Evolutionary conservation across 2,797 vertebrate species (phyloP), one percentile per base, ranked within the genome.

Genomic region (Rhabdophis nuchalis): DNA sequence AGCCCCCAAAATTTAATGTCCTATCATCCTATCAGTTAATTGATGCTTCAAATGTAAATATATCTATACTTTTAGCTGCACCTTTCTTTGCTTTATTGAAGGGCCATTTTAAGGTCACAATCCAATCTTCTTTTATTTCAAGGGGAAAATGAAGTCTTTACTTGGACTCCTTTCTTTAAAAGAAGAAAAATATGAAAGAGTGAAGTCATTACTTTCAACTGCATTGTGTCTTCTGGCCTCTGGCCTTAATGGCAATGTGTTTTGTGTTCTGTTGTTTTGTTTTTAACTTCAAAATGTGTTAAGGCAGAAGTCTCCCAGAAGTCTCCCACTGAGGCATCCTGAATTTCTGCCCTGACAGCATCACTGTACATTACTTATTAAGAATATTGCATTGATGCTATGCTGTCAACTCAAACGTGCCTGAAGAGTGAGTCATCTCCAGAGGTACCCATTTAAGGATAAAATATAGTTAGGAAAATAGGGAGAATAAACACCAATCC

Each of bases 401-500:
- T 25, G n/a, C 32, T 87, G 54, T 87, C n/a, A 87, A 23, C 11
- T 36, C 86, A 57, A 87, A 57, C 4, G 20, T 46, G 8, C 27
- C 27, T 50, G 29, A 64, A 89, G 32, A 77, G 52, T 85, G 77
- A 90, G 77, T 46, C 77, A 60, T 52, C 41, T 85, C 36, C 57
- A 41, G 27, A 85, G 46, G 50, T 32, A n/a, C 41, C 27, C 29
- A 41, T 72, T 18, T 20, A 72, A 29, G 54, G 36, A 23, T 29
- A n/a, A 58, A 57, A 89, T 14, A 29, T 16, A 53, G 41, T 46
- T 29, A 50, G 6, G 18, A n/a, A 20, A 27, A 36, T 32, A 89
- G 86, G 85, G 88, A 54, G 82, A 92, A 90, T 82, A 91, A 93
- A 93, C 10, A 93, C 93, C 92, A 54, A 92, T 58, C 91, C 0